Percentiles rank a stretch among this genome's conserved stretches.
phyloP scores from a whole-genome alignment of 2,888 invertebrate genomes.

The Pheosia tremula region DNA sequence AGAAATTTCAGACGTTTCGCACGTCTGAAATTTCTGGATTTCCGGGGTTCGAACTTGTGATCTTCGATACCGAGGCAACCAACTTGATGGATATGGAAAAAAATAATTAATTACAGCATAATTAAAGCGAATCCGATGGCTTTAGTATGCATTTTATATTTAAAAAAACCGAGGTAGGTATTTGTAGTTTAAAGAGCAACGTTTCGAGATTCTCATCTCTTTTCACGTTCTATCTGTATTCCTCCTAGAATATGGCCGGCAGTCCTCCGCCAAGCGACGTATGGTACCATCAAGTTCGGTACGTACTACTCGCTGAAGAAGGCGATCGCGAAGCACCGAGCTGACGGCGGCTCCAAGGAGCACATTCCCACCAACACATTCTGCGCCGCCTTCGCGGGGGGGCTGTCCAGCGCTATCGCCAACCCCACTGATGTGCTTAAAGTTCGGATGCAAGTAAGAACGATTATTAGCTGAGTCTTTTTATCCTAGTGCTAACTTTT shows the following conservation, averaged over 20 bases:
- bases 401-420: constrained; percentile 97
- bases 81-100: too few relatives aligned
- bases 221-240: not conserved
- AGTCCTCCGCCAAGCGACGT: constrained; percentile 95
- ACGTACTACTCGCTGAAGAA: constrained; percentile 96
- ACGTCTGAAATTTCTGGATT: too few relatives aligned
- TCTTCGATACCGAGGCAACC: too few relatives aligned
- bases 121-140: too few relatives aligned
- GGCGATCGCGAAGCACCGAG: constrained; percentile 83
- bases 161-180: too few relatives aligned
- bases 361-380: constrained; percentile 88
- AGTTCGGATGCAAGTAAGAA: constrained; percentile 94
- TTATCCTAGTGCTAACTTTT: too few relatives aligned
- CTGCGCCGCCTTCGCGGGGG: constrained; percentile 94
- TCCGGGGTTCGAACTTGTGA: too few relatives aligned
- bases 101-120: too few relatives aligned
- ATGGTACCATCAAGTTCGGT: constrained; percentile 98
- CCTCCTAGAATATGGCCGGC: constrained; percentile 94
- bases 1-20: too few relatives aligned
- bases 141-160: too few relatives aligned
- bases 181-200: too few relatives aligned
- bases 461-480: not conserved
- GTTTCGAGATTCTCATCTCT: too few relatives aligned
- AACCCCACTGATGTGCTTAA: constrained; percentile 98
- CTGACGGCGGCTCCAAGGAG: constrained; percentile 78